phyloP scores from a whole-genome alignment of 2,888 invertebrate species.

The Drosophila robusta region DNA sequence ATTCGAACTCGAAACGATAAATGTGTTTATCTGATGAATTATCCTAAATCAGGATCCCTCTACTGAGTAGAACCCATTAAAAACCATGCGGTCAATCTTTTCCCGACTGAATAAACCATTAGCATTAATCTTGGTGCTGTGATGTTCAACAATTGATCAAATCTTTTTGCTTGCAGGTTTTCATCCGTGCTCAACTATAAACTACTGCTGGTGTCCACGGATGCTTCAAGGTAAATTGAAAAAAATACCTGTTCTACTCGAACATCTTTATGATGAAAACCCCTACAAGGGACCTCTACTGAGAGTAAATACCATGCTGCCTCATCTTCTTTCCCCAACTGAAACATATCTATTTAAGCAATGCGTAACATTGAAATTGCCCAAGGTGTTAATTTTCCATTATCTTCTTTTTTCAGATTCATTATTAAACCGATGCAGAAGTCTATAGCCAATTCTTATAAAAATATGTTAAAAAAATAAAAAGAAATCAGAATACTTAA shows the following conservation, averaged over 20 bases:
- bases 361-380: neutral
- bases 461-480: constrained; percentile 10
- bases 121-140: neutral
- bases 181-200: neutral
- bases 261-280: constrained; percentile 35
- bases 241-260: neutral
- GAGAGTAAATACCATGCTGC: constrained; percentile 53
- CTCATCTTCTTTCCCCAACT: constrained; percentile 59
- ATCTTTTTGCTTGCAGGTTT: constrained; percentile 7
- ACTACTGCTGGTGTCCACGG: neutral
- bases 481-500: constrained; percentile 5
- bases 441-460: too few species aligned
- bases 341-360: constrained; percentile 12
- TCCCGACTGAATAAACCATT: constrained; percentile 19
- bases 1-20: neutral
- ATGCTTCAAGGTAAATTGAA: constrained; percentile 17
- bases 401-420: constrained; percentile 27
- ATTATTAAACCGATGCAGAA: neutral
- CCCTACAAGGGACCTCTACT: constrained; percentile 36
- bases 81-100: neutral
- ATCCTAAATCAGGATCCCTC: constrained; percentile 74
- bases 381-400: neutral
- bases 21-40: constrained; percentile 52
- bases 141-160: neutral
- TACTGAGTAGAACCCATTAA: constrained; percentile 72